Evolutionary conservation across 2,797 vertebrate species (phyloP).

Genomic region (Gallinago stenura): DNA sequence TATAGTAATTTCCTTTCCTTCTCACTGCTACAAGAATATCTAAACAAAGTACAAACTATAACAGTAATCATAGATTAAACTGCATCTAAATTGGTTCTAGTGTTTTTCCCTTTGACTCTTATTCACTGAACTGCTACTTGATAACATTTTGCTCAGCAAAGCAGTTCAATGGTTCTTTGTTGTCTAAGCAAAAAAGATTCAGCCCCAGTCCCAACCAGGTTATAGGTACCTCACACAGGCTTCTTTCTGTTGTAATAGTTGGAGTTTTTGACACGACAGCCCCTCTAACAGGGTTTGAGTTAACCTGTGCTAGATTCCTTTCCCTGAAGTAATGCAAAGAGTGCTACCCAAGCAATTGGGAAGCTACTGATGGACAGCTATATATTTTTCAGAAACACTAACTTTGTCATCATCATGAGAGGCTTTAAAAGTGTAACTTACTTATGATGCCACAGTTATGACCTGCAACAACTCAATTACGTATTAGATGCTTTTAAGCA

Average conservation of each 20-base stretch:
- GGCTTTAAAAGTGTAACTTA: not conserved
- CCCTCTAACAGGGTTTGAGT: not conserved
- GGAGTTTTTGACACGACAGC: not conserved
- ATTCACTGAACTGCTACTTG: not conserved
- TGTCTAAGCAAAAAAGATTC: not conserved
- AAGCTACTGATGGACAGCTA: not conserved
- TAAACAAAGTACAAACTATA: not conserved
- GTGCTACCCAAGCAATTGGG: not conserved
- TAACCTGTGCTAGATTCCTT: not conserved
- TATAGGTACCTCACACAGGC: not conserved
- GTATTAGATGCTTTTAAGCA: too few species aligned
- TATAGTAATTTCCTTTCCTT: not conserved
- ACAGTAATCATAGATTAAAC: not conserved
- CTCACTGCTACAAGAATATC: not conserved
- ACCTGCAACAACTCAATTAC: not conserved
- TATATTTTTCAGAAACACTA: not conserved
- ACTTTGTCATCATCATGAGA: not conserved
- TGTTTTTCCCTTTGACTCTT: not conserved
- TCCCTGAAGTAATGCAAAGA: not conserved
- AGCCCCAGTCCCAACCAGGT: not conserved
- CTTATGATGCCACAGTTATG: not conserved
- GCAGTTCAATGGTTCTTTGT: not conserved
- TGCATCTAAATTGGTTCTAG: accelerated
- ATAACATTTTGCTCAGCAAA: not conserved
- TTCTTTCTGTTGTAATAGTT: not conserved